Evolutionary conservation across 1,140 invertebrate species (phyloP).

Genomic region (Neodiprion virginianus): DNA sequence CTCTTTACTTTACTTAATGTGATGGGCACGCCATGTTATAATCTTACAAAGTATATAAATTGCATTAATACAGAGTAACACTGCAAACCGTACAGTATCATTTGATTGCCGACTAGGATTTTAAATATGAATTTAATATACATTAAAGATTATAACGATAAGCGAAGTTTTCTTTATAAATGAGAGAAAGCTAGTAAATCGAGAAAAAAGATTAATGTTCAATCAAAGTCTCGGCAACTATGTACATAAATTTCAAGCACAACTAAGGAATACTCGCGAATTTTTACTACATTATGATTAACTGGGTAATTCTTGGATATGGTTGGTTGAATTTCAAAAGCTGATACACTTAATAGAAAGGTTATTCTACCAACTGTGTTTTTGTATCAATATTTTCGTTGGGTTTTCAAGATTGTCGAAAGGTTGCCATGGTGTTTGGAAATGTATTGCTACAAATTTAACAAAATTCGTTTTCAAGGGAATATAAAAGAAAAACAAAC

Average conservation of each 20-base stretch:
- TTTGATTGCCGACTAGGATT: not conserved
- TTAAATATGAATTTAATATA: not conserved
- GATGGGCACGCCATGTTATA: not conserved
- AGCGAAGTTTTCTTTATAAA: not conserved
- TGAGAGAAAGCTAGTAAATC: not conserved
- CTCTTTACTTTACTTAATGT: not conserved
- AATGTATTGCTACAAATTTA: not conserved
- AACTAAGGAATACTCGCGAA: slow-evolving; percentile 34
- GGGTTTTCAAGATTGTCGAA: not conserved
- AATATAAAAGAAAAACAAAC: not conserved
- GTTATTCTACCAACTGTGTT: not conserved
- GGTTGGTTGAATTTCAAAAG: slow-evolving; percentile 39
- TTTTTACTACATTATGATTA: slow-evolving; percentile 18
- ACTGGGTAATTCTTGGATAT: slow-evolving; percentile 42
- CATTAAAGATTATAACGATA: not conserved
- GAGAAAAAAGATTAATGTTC: slow-evolving; percentile 34
- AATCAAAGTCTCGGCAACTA: slow-evolving; percentile 38
- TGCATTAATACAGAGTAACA: no score
- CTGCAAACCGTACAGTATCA: no score
- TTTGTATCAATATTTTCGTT: slow-evolving; percentile 12
- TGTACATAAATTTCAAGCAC: slow-evolving; percentile 42
- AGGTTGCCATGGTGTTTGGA: not conserved
- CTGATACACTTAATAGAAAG: slow-evolving; percentile 32
- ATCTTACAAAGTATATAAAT: not conserved
- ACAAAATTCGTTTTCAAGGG: not conserved